A percentile compares a stretch with the other conserved stretches of the same genome.
Conservation (phyloP, 2,888 invertebrate species). For the Drosophila monieri region DNA sequence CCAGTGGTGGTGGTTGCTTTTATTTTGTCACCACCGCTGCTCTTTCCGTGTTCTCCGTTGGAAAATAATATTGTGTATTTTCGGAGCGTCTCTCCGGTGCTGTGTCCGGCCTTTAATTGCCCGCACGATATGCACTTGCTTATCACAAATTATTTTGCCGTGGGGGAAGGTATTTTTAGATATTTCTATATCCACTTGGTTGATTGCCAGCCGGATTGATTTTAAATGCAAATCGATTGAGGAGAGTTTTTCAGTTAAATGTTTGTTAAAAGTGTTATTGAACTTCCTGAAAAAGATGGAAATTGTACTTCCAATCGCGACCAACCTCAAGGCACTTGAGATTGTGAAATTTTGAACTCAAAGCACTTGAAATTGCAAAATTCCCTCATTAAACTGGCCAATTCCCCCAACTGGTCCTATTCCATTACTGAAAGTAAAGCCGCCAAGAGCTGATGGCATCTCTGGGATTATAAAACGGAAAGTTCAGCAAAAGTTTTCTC, state of each 20-base stretch:
- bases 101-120: slow-evolving; percentile 41
- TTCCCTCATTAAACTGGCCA: neutral
- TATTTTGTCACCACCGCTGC: slow-evolving; percentile 32
- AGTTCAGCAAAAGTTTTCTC: slow-evolving; percentile 54
- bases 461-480: slow-evolving; percentile 26
- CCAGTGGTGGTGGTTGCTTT: neutral
- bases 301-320: neutral
- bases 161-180: slow-evolving; percentile 37
- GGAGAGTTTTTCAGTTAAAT: neutral
- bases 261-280: neutral
- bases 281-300: neutral
- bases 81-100: slow-evolving; percentile 24
- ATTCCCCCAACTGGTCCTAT: neutral
- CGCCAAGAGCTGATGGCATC: slow-evolving; percentile 3
- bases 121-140: slow-evolving; percentile 55
- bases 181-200: slow-evolving; percentile 39
- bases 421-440: slow-evolving; percentile 7
- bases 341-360: neutral
- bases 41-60: slow-evolving; percentile 34
- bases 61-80: slow-evolving; percentile 5
- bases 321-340: neutral
- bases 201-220: slow-evolving; percentile 39
- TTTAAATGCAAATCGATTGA: slow-evolving; percentile 22
- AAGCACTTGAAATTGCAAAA: neutral
- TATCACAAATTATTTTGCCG: slow-evolving; percentile 54